phyloP scores from a whole-genome alignment of 1,140 invertebrate species.

The Diorhabda carinulata region DNA sequence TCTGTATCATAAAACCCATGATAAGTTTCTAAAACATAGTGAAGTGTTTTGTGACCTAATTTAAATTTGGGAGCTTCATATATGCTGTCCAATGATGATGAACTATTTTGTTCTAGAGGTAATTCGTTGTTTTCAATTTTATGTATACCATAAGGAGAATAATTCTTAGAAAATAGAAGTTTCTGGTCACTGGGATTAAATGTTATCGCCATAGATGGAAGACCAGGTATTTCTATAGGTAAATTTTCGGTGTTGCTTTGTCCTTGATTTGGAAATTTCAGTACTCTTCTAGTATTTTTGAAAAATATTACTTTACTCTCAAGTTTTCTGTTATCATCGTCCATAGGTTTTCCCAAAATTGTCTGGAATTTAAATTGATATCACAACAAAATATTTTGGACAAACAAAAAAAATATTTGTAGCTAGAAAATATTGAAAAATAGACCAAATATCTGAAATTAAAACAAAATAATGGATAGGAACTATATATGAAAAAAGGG shows the following conservation, averaged over 20 bases:
- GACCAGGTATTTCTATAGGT: constrained; percentile 44
- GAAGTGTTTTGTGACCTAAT: constrained; percentile 43
- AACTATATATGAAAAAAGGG: too few relatives aligned
- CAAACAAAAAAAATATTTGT: too few relatives aligned
- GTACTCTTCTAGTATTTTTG: constrained; percentile 51
- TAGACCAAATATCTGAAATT: too few relatives aligned
- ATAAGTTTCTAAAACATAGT: constrained; percentile 46
- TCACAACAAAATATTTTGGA: not conserved
- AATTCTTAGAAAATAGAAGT: constrained; percentile 32
- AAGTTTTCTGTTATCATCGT: constrained; percentile 44
- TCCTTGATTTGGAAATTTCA: constrained; percentile 48
- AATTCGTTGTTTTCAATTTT: constrained; percentile 32
- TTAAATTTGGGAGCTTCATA: constrained; percentile 34
- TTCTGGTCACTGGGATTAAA: constrained; percentile 38
- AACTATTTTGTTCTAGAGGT: not conserved
- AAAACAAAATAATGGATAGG: too few relatives aligned
- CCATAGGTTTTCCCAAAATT: constrained; percentile 46
- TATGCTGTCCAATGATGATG: constrained; percentile 29
- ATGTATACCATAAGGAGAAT: constrained; percentile 28
- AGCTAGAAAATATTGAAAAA: too few relatives aligned
- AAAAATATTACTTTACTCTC: constrained; percentile 51
- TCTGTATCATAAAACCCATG: constrained; percentile 45
- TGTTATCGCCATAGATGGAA: constrained; percentile 44
- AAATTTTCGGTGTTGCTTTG: constrained; percentile 36
- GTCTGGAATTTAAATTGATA: constrained; percentile 36